Percentiles rank a stretch among this genome's conserved stretches.
Conservation (phyloP, 2,113 vertebrate species). For the Eonycteris spelaea region DNA sequence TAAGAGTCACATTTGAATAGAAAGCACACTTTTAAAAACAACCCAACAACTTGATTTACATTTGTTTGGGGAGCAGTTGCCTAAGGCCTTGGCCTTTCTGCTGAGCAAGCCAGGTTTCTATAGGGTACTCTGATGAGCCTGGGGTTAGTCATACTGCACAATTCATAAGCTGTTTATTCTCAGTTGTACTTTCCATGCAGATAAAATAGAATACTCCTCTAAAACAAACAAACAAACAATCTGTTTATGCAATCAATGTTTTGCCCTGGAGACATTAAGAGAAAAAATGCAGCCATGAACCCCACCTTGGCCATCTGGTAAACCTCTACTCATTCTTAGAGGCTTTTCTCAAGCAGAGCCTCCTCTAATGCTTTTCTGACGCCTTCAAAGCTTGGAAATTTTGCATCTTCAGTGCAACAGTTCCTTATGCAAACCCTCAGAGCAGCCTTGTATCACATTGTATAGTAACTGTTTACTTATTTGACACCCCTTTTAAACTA, state of each 20-base stretch:
- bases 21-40: neutral
- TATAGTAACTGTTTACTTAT: neutral
- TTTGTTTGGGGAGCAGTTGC: neutral
- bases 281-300: neutral
- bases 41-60: neutral
- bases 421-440: neutral
- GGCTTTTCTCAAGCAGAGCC: neutral
- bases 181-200: neutral
- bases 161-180: neutral
- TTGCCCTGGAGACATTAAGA: neutral
- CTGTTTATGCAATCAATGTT: neutral
- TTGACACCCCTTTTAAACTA: neutral
- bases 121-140: neutral
- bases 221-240: neutral
- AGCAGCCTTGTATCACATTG: neutral
- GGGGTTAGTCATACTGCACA: neutral
- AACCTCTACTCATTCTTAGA: neutral
- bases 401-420: neutral
- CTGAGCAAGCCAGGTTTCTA: neutral
- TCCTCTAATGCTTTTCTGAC: neutral
- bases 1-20: neutral
- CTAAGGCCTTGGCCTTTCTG: neutral
- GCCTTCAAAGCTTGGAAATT: neutral
- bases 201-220: neutral
- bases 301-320: neutral